Evolutionary conservation across 2,113 vertebrate genomes (phyloP).

Genomic region (Paradoxurus hermaphroditus): DNA sequence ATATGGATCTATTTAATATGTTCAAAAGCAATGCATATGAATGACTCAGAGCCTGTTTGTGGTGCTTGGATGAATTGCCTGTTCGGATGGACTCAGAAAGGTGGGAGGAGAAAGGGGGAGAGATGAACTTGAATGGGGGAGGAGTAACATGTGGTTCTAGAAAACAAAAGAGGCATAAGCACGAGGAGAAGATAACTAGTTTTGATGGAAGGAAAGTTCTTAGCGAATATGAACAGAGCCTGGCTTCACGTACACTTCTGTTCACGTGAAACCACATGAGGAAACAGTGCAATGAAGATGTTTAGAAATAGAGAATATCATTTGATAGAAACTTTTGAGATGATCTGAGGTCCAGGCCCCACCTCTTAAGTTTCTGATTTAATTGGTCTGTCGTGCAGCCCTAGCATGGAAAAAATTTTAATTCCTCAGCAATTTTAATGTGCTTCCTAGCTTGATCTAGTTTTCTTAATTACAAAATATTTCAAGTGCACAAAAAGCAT

Average conservation of each 20-base stretch:
- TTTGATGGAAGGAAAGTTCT: constrained; percentile 7
- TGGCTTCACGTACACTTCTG: neutral
- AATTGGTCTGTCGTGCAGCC: neutral
- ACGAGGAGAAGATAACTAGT: neutral
- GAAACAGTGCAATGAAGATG: neutral
- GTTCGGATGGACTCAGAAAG: constrained; percentile 62
- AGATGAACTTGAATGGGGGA: neutral
- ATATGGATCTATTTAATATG: constrained; percentile 77
- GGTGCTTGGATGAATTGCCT: constrained; percentile 55
- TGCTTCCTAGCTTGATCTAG: neutral
- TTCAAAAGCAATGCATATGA: constrained; percentile 68
- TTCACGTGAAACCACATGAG: neutral
- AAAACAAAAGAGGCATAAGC: neutral
- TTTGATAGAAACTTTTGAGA: neutral
- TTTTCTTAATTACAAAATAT: neutral
- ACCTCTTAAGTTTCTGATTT: neutral
- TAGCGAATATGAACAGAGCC: neutral
- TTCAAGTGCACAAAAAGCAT: neutral
- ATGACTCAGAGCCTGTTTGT: constrained; percentile 61
- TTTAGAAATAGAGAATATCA: neutral
- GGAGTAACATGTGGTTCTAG: neutral
- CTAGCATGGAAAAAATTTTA: neutral
- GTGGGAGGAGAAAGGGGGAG: constrained; percentile 24
- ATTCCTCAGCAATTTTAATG: neutral
- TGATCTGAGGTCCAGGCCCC: neutral